These are phyloP conservation scores for Eupithecia pulchellata DNA, from an alignment of 2,888 invertebrate genomes.

Conservation along the genomic window DNA sequence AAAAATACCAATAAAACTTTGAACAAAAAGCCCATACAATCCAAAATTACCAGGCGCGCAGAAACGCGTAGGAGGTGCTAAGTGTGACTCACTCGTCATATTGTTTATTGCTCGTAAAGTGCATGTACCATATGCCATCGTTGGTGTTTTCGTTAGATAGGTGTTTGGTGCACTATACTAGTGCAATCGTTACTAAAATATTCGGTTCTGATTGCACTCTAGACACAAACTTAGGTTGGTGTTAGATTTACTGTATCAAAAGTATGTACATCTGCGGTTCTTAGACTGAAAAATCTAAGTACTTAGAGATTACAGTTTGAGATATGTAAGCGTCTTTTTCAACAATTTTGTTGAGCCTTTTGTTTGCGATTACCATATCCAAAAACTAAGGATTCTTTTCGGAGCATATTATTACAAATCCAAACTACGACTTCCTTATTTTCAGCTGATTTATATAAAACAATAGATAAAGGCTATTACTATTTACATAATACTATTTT, in stretches of 20 bases:
- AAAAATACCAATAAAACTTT: slow-evolving; percentile 10
- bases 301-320: no score
- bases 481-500: no score
- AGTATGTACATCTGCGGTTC: not conserved
- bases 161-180: not conserved
- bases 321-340: no score
- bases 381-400: no score
- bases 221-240: not conserved
- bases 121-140: slow-evolving; percentile 2
- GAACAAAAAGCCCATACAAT: slow-evolving; percentile 9
- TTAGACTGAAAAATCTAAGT: not conserved
- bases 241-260: not conserved
- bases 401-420: no score
- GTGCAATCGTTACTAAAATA: not conserved
- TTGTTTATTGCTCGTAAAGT: slow-evolving; percentile 10
- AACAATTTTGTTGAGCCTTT: no score
- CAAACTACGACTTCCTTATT: no score
- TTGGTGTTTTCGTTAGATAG: not conserved
- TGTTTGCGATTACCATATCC: no score
- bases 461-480: no score
- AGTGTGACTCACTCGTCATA: slow-evolving; percentile 41
- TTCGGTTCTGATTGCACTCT: not conserved
- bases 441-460: no score
- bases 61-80: slow-evolving; percentile 42
- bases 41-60: slow-evolving; percentile 19